These are phyloP conservation scores for Carduelis carduelis DNA, from an alignment of 2,797 vertebrate genomes.

Conservation along the genomic window DNA sequence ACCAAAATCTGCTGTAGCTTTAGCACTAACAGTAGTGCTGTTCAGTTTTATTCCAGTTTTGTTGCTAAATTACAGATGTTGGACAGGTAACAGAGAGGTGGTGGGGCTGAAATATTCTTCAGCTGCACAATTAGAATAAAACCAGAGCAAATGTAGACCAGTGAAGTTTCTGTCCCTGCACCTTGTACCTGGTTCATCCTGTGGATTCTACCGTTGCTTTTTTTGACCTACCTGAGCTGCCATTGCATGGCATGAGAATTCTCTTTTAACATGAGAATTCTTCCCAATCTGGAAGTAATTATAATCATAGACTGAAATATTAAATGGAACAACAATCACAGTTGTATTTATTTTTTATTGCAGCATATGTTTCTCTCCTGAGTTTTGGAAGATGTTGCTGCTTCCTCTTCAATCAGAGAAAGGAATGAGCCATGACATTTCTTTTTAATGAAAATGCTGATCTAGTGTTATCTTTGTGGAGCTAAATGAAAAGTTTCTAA, in stretches of 20 bases:
- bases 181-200: not conserved
- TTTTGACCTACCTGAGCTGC: not conserved
- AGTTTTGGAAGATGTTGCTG: constrained; percentile 35
- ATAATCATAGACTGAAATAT: constrained; percentile 29
- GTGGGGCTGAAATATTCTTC: not conserved
- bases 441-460: constrained; percentile 58
- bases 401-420: constrained; percentile 31
- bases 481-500: constrained; percentile 14
- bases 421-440: constrained; percentile 50
- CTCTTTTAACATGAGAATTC: constrained; percentile 1
- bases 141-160: not conserved
- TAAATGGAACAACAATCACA: constrained; percentile 30
- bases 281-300: constrained; percentile 32
- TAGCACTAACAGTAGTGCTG: not conserved
- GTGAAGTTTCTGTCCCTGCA: not conserved
- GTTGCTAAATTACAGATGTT: not conserved
- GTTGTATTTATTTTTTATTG: constrained; percentile 43
- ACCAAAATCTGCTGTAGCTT: not conserved
- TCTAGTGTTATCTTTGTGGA: not conserved
- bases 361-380: constrained; percentile 23
- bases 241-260: not conserved
- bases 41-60: not conserved
- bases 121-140: not conserved
- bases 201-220: not conserved
- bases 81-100: not conserved